These are phyloP conservation scores for Spheniscus mendiculus DNA, from an alignment of 2,113 vertebrate species.

Conservation along the genomic window DNA sequence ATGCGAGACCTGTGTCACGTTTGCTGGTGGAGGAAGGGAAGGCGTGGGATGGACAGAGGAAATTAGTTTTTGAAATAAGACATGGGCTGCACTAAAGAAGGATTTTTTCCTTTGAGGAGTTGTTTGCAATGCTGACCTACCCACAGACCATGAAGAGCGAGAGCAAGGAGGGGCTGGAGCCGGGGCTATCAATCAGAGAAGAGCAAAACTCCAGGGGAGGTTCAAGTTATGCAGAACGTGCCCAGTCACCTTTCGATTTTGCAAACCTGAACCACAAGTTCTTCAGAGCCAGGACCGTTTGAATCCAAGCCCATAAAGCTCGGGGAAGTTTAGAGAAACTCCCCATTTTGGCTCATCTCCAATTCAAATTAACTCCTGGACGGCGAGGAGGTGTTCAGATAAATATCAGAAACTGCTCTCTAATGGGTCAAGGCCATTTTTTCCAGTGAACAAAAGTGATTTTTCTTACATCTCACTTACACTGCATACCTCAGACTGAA, in stretches of 20 bases:
- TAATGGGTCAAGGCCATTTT: not conserved
- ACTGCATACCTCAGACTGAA: not conserved
- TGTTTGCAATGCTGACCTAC: not conserved
- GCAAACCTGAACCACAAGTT: not conserved
- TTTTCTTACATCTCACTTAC: not conserved
- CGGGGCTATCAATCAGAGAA: not conserved
- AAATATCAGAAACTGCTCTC: not conserved
- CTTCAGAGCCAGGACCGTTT: not conserved
- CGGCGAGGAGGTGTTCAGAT: slow-evolving; percentile 25
- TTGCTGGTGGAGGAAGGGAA: not conserved
- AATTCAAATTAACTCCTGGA: slow-evolving; percentile 19
- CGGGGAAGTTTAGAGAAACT: not conserved
- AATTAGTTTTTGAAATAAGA: slow-evolving; percentile 40
- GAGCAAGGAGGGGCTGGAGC: not conserved
- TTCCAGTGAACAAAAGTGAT: not conserved
- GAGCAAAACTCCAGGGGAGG: not conserved
- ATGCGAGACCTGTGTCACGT: not conserved
- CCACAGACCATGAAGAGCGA: not conserved
- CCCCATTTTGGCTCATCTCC: not conserved
- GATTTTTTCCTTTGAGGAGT: not conserved
- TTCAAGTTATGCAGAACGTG: not conserved
- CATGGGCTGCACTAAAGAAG: not conserved
- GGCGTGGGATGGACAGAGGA: not conserved
- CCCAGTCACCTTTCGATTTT: not conserved
- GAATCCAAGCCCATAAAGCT: not conserved